Evolutionary conservation across 2,888 invertebrate species (phyloP), one percentile per base, ranked within the genome.

Genomic region (Cinara cedri): DNA sequence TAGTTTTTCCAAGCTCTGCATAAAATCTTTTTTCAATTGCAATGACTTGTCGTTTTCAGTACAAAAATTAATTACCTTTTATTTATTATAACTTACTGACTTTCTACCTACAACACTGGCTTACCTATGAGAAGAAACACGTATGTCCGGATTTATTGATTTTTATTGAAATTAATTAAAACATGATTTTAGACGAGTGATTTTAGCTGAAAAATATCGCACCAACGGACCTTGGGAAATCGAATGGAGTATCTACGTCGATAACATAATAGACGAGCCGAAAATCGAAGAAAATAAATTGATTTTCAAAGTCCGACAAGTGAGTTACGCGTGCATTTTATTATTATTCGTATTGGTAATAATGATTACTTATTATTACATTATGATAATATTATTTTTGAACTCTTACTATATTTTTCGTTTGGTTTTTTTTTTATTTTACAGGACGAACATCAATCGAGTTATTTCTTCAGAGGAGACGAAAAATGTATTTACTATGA

Each of bases 171-270:
- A n/a, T n/a, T 55, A 21, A 21, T 55, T 66, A 54, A 49, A 51
- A 81, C 74, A 66, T 81, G 80, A 82, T 84, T 87, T 34, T 85
- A 94, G 94, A 83, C 91, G 92, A 85, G 88, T 94, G 80, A 89
- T 92, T 85, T 87, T 92, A 84, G 88, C 93, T 81, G 91, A 92
- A 83, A 91, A 92, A 83, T 90, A 90, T 83, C 87, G 89, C 83
- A 88, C 88, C 83, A 90, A 91, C 89, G 90, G 91, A 54, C 88
- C 90, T 11, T 93, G 93, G 91, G 91, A 91, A 83, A 88, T 92
- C 44, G 92, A 92, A 85, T 93, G 93, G 93, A 88, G 88, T 51
- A 88, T 92, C 26, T 89, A 90, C 81, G 88, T 93, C 71, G 91
- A 92, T 84, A 91, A 92, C 83, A 88, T 94, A 72, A 88, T 92